Percentiles rank a stretch among this genome's conserved stretches.
phyloP scores from a whole-genome alignment of 2,888 invertebrate genomes.

The Unio pictorum region DNA sequence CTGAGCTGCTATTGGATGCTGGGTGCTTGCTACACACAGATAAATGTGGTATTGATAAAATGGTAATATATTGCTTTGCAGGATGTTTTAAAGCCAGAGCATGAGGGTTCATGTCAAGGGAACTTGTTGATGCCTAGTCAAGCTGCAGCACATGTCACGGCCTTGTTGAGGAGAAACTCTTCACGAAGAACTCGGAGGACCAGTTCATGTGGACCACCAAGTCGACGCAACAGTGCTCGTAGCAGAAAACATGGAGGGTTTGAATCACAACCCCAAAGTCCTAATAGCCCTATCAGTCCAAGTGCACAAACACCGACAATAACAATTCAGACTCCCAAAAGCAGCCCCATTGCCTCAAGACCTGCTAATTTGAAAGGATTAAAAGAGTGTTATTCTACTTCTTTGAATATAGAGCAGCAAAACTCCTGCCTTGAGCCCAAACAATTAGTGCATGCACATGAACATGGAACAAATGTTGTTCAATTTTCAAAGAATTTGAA shows the following conservation, averaged over 20 bases:
- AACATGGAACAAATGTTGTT: too few species aligned
- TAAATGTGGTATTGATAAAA: too few species aligned
- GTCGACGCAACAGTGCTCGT: constrained; percentile 26
- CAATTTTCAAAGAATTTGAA: constrained; percentile 55
- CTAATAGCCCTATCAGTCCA: constrained; percentile 37
- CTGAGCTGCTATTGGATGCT: too few species aligned
- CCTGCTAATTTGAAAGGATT: constrained; percentile 51
- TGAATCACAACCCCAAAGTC: constrained; percentile 39
- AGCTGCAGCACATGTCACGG: constrained; percentile 31
- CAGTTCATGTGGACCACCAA: constrained; percentile 27
- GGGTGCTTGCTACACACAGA: too few species aligned
- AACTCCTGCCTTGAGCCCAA: too few species aligned
- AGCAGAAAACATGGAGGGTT: constrained; percentile 23
- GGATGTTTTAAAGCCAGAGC: constrained; percentile 16
- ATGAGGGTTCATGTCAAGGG: not conserved
- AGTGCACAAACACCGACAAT: constrained; percentile 26
- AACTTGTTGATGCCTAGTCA: constrained; percentile 39
- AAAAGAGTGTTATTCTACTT: constrained; percentile 43
- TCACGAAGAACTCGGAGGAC: constrained; percentile 19
- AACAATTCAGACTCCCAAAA: constrained; percentile 46
- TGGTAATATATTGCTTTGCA: not conserved
- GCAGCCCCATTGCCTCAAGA: constrained; percentile 39
- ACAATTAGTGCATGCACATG: too few species aligned
- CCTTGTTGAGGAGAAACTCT: constrained; percentile 28
- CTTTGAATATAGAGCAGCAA: too few species aligned